Evolutionary conservation across 2,888 invertebrate species (phyloP), one percentile per base, ranked within the genome.

Genomic region (Syrphus vitripennis): DNA sequence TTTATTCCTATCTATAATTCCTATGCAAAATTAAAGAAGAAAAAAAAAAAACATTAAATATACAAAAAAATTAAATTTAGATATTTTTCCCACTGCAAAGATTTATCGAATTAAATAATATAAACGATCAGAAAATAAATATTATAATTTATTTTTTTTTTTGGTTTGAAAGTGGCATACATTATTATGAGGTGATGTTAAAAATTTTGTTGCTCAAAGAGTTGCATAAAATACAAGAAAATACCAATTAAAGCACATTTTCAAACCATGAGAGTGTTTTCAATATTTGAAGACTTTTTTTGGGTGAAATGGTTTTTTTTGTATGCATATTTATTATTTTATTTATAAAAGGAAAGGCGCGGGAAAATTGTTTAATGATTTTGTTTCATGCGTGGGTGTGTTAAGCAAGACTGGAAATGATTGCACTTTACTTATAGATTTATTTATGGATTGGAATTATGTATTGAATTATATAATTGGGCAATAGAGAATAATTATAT

Each of bases 31-130:
- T 59, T 37, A 69, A 34, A 72, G 12, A 72, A 45, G 26, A 45
- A 57, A 24, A 31, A 29, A 57, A 74, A 34, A 40, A 45, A 55
- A 67, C 9, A 16, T 34, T 12, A 67, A 86, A 86, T 69, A 81
- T 55, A 79, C 48, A 86, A 63, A 80, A 82, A 84, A 81, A 86
- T 86, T 86, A 86, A 82, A 86, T 82, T 63, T 86, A 86, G 86
- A 82, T 26, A 70, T 82, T 82, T 81, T 82, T 82, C 63, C 77
- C 78, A 81, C 81, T 77, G 63, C 63, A 78, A 55, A 77, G 55
- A 70, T 76, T 74, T 70, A 59, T 69, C 45, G 19, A 55, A 77
- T 71, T 42, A 77, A 82, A 78, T 59, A 67, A 72, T 63, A 26
- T 14, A 67, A 45, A 37, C 24, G n/a, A 21, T 55, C 29, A 72